A percentile compares a stretch with the other conserved stretches of the same genome.
Evolutionary conservation across 2,113 vertebrate genomes (phyloP).

Genomic region (Dunckerocampus dactyliophorus): DNA sequence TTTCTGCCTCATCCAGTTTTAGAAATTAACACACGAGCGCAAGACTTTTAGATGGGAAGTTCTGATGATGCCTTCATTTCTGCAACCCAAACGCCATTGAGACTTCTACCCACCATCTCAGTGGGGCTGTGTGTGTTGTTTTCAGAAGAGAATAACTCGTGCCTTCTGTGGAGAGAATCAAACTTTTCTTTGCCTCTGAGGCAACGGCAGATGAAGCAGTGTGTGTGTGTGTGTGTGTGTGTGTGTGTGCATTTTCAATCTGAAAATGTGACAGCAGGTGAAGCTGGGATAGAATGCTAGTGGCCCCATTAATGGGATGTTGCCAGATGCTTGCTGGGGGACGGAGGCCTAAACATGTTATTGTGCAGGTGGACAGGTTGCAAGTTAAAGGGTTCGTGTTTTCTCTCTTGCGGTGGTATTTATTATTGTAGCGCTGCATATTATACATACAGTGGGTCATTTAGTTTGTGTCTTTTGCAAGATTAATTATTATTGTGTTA

Average conservation of each 20-base stretch:
- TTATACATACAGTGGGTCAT: neutral
- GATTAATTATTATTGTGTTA: too few relatives aligned
- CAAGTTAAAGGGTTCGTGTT: constrained; percentile 23
- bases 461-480: neutral
- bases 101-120: constrained; percentile 42
- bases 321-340: constrained; percentile 38
- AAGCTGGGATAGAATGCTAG: constrained; percentile 41
- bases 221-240: constrained; percentile 25
- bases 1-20: constrained; percentile 75
- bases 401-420: neutral
- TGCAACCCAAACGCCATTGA: constrained; percentile 57
- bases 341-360: constrained; percentile 19
- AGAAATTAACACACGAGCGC: constrained; percentile 67
- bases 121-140: constrained; percentile 17
- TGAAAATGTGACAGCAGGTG: constrained; percentile 17
- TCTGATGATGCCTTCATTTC: constrained; percentile 59
- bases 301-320: constrained; percentile 49
- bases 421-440: neutral
- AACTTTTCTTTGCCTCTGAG: constrained; percentile 60
- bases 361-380: constrained; percentile 29
- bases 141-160: constrained; percentile 53
- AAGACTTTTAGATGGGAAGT: constrained; percentile 59
- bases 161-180: constrained; percentile 66
- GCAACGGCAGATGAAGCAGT: constrained; percentile 39
- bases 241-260: constrained; percentile 1